Conservation (phyloP, 2,888 invertebrate genomes). For the Orgyia antiqua region DNA sequence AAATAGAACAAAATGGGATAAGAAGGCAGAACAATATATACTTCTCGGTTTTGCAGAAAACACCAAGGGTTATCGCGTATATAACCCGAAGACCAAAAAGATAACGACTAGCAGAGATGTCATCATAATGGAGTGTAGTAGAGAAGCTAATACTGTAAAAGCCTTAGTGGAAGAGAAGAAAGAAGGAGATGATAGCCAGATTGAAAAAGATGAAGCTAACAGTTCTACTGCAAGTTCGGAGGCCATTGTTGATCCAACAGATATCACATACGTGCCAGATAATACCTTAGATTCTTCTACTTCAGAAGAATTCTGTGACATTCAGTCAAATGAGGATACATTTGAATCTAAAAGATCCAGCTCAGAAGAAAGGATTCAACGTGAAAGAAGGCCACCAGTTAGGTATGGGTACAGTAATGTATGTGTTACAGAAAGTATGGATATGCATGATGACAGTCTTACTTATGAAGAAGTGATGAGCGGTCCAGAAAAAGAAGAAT, state of each 20-base stretch:
- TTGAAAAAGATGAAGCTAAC: too few species aligned
- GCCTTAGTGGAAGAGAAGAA: too few species aligned
- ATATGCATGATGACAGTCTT: background rate
- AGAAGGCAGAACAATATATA: background rate
- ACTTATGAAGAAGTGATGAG: background rate
- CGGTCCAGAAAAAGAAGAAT: background rate
- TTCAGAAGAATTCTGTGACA: background rate
- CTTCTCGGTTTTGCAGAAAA: background rate
- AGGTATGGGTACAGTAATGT: background rate
- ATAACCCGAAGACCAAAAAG: too few species aligned
- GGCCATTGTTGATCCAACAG: too few species aligned
- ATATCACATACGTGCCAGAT: background rate
- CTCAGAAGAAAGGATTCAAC: background rate
- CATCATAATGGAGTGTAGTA: background rate
- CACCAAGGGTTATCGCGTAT: background rate
- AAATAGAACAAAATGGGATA: conserved; percentile 11
- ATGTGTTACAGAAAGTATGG: background rate
- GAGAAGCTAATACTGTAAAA: too few species aligned
- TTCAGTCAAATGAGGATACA: background rate
- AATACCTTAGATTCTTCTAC: background rate
- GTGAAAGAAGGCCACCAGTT: background rate
- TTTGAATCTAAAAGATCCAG: background rate
- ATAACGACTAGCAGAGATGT: background rate
- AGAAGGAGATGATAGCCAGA: too few species aligned
- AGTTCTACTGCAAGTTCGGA: too few species aligned